Base-by-base conservation (phyloP, 2,888 invertebrate species). In the Erpobdella octoculata region DNA sequence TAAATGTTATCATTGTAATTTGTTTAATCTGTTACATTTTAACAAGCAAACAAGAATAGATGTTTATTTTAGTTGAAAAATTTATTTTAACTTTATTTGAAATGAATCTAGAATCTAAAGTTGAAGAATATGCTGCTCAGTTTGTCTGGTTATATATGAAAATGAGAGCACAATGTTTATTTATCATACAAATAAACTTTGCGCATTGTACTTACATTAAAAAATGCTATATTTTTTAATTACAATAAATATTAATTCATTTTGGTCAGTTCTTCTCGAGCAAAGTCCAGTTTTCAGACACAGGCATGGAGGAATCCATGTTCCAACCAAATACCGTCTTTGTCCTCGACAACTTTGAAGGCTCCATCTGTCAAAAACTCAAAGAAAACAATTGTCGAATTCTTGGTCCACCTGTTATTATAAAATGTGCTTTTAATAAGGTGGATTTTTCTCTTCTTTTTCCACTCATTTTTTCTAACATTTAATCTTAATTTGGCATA, bases 271-370 rank as follows among this genome's bases (percentile, higher is more conserved):
- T 8, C 25, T 68, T 46, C 41, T 58, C 48, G 6, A 38, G n/a
- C 5, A 67, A 72, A n/a, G 59, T 75, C 25, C 58, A 76, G 4
- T 75, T 76, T 37, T 81, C 81, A 5, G 80, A 79, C 66, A 80
- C 79, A 33, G 82, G 81, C 3, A 74, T 78, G 62, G 82, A 82
- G n/a, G 79, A 87, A 82, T 76, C 80, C n/a, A 46, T 69, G 21
- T 33, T n/a, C 5, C 38, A 69, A 25, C 33, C 33, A 71, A 87
- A 87, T 78, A 89, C 88, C 66, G 86, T 89, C 78, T 91, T 90
- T 84, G 87, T 91, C 79, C 84, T 91, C 75, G 86, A 89, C 68
- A 87, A 88, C 76, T 91, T 91, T 82, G 88, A 89, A 75, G 89
- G 89, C 69, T 87, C 88, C 73, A 86, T 88, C 74, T 91, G 88